Conservation (phyloP, 1,140 invertebrate genomes). For the Diuraphis noxia region DNA sequence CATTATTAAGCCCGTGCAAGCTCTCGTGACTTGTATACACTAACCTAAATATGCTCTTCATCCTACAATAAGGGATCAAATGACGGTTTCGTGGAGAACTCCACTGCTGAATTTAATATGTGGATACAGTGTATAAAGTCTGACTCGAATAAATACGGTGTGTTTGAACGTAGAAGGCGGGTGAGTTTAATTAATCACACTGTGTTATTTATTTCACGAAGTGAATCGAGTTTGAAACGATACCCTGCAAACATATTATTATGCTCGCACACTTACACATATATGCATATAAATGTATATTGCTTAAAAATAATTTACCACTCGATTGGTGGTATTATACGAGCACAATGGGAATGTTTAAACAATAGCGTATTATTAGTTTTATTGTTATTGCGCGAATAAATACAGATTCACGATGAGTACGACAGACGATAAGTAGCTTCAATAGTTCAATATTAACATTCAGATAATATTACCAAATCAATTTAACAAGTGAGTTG, state of each 20-base stretch:
- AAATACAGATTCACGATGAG: neutral
- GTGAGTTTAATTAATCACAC: neutral
- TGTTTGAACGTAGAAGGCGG: neutral
- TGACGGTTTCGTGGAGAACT: constrained; percentile 13
- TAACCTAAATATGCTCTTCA: neutral
- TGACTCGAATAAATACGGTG: neutral
- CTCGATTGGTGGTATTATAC: neutral
- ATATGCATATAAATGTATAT: neutral
- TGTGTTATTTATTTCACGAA: neutral
- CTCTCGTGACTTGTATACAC: constrained; percentile 7
- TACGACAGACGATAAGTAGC: neutral
- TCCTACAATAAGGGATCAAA: neutral
- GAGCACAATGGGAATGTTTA: neutral
- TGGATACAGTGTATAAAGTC: neutral
- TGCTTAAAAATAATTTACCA: neutral
- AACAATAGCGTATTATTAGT: neutral
- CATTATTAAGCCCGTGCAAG: neutral
- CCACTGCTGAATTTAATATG: neutral
- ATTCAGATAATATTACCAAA: neutral
- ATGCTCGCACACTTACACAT: neutral
- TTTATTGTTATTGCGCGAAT: neutral
- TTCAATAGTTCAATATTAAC: no score
- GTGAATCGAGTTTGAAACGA: neutral
- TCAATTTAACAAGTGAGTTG: neutral
- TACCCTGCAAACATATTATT: neutral